Conservation (phyloP, 2,888 invertebrate species). For the Drosophila dives region DNA sequence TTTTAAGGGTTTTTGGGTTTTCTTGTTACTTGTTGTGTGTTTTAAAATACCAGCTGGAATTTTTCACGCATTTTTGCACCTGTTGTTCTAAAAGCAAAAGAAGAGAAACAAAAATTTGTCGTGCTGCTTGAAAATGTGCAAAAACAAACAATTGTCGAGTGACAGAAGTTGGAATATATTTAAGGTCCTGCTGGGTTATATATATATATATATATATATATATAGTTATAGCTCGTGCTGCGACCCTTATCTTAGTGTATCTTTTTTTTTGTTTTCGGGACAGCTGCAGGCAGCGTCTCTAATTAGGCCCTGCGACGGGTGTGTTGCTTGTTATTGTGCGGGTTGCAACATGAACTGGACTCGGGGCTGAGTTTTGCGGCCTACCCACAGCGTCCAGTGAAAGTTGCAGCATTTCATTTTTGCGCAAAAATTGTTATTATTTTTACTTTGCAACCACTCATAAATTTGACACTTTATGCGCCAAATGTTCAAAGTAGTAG, state of each 20-base stretch:
- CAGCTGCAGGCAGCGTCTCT: slow-evolving; percentile 53
- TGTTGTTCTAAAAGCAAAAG: slow-evolving; percentile 55
- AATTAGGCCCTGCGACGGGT: slow-evolving; percentile 51
- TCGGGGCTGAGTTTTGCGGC: slow-evolving; percentile 31
- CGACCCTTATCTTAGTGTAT: slow-evolving; percentile 28
- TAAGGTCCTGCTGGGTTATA: neutral
- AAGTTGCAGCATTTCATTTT: slow-evolving; percentile 63
- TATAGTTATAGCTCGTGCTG: slow-evolving; percentile 57
- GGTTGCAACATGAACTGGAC: slow-evolving; percentile 13
- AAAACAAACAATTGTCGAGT: slow-evolving; percentile 41
- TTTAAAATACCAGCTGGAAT: slow-evolving; percentile 38
- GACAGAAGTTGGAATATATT: slow-evolving; percentile 7
- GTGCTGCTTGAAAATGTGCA: slow-evolving; percentile 65
- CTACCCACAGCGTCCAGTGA: slow-evolving; percentile 55
- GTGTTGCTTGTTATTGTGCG: slow-evolving; percentile 8
- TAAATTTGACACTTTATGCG: slow-evolving; percentile 66
- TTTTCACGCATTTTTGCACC: slow-evolving; percentile 66
- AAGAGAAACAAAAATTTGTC: slow-evolving; percentile 30
- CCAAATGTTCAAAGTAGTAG: slow-evolving; percentile 13
- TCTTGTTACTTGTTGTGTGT: neutral
- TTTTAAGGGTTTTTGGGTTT: neutral
- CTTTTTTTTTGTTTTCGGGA: slow-evolving; percentile 2
- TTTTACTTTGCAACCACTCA: slow-evolving; percentile 33
- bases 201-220: neutral
- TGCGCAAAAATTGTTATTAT: slow-evolving; percentile 40